A percentile compares a stretch with the other conserved stretches of the same genome.
These are phyloP conservation scores for Caenorhabditis doughertyi DNA, from an alignment of 2,888 invertebrate species.

Conservation along the genomic window DNA sequence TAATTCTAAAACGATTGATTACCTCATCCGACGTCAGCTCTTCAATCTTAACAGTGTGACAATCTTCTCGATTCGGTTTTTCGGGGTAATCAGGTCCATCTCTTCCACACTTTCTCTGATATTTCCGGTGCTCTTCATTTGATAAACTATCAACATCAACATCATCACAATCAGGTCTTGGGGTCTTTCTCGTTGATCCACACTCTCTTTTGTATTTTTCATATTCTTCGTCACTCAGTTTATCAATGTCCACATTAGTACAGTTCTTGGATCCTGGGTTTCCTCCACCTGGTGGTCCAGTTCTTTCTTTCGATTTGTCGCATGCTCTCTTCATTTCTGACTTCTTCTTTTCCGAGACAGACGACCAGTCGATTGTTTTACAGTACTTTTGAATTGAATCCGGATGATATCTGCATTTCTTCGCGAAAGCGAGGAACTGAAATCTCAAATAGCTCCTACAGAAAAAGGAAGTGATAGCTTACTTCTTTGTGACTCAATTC, in stretches of 20 bases:
- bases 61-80: neutral
- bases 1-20: neutral
- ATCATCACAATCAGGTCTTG: conserved; percentile 26
- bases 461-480: neutral
- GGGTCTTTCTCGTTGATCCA: neutral
- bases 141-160: conserved; percentile 12
- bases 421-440: conserved; percentile 2
- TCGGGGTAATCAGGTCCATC: neutral
- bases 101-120: conserved; percentile 8
- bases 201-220: conserved; percentile 19
- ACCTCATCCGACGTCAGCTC: conserved; percentile 20
- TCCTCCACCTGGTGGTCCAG: neutral
- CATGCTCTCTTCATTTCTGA: too few species aligned
- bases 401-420: conserved; percentile 1
- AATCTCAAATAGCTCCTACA: neutral
- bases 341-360: conserved; percentile 1
- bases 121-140: conserved; percentile 13
- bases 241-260: conserved; percentile 23
- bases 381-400: conserved; percentile 24
- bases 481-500: conserved; percentile 20
- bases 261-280: conserved; percentile 23
- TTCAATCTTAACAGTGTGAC: conserved; percentile 14
- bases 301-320: conserved; percentile 29
- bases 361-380: neutral
- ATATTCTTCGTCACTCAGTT: conserved; percentile 38